A percentile compares a stretch with the other conserved stretches of the same genome.
These are phyloP conservation scores for Hycleus phaleratus DNA, from an alignment of 1,140 invertebrate genomes.

Conservation along the genomic window DNA sequence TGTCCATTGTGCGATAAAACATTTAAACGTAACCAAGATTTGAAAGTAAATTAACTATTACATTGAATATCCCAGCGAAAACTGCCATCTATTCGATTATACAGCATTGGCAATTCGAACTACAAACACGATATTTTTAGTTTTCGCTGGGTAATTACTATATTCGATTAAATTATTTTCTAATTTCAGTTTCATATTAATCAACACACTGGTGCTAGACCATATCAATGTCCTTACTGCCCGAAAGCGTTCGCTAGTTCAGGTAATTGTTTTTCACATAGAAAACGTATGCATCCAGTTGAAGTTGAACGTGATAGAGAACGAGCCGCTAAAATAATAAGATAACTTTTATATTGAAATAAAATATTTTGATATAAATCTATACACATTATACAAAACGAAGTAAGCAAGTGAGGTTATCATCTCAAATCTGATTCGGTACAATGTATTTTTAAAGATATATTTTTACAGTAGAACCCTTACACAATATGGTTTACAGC, in stretches of 20 bases:
- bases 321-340: slow-evolving; percentile 32
- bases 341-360: slow-evolving; percentile 20
- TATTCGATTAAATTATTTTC: background rate
- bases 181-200: slow-evolving; percentile 60
- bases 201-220: slow-evolving; percentile 71
- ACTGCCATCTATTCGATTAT: background rate
- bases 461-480: no score
- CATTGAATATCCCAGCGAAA: background rate
- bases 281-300: slow-evolving; percentile 63
- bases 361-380: no score
- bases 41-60: slow-evolving; percentile 47
- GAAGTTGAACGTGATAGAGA: slow-evolving; percentile 37
- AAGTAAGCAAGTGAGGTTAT: slow-evolving; percentile 13
- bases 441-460: no score
- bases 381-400: background rate
- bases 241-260: slow-evolving; percentile 70
- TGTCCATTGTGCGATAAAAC: slow-evolving; percentile 65
- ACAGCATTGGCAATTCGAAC: background rate
- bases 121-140: background rate
- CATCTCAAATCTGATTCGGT: background rate
- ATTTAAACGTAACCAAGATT: slow-evolving; percentile 67
- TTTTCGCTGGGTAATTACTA: background rate
- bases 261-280: slow-evolving; percentile 68
- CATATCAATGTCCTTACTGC: slow-evolving; percentile 76
- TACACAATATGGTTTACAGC: no score